Percentiles rank a stretch among this genome's conserved stretches.
Conservation (phyloP, 1,140 invertebrate species). For the Ylistrum balloti region DNA sequence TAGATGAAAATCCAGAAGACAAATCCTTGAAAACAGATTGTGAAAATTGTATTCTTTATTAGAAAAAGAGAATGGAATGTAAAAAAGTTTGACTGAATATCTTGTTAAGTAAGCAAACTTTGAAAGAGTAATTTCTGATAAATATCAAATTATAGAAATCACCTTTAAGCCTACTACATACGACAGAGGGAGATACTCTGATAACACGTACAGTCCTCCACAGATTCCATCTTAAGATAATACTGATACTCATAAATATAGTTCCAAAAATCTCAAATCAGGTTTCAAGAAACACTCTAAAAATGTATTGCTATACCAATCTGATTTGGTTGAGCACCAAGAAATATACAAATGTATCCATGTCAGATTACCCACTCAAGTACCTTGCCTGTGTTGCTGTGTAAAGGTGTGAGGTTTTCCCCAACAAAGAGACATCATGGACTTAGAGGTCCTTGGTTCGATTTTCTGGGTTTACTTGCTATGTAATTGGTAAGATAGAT, state of each 20-base stretch:
- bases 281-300: neutral
- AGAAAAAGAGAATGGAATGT: too few relatives aligned
- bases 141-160: conserved; percentile 21
- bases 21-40: neutral
- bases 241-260: neutral
- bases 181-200: neutral
- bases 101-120: neutral
- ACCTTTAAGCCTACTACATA: neutral
- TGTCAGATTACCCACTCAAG: too few relatives aligned
- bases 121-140: neutral
- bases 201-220: neutral
- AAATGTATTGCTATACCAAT: neutral
- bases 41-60: neutral
- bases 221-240: neutral
- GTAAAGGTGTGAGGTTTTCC: too few relatives aligned
- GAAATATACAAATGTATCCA: too few relatives aligned
- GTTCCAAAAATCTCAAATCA: conserved; percentile 27
- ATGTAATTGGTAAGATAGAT: too few relatives aligned
- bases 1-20: neutral
- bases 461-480: too few relatives aligned
- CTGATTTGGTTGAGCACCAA: neutral
- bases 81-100: neutral
- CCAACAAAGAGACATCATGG: too few relatives aligned
- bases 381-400: too few relatives aligned
- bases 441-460: too few relatives aligned